These are phyloP conservation scores for Chiridota heheva DNA, from an alignment of 35 echinoderm and acorn worm genomes.

Conservation along the genomic window DNA sequence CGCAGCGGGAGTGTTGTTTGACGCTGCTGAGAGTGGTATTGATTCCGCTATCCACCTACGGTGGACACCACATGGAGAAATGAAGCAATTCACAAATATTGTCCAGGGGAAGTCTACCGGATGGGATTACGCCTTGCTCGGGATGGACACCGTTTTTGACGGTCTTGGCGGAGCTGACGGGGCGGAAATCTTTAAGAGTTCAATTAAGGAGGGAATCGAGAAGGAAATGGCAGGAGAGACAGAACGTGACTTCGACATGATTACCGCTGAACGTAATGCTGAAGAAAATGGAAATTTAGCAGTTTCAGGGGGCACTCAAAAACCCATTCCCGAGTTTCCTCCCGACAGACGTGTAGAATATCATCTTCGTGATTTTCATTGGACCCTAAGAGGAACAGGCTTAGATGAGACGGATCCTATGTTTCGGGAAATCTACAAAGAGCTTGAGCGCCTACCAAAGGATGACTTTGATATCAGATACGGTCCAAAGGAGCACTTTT, in stretches of 20 bases:
- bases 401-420: not conserved
- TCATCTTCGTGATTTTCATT: not conserved
- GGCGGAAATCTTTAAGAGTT: constrained; percentile 1
- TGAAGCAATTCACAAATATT: constrained; percentile 32
- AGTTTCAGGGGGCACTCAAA: not conserved
- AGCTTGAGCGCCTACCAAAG: constrained; percentile 14
- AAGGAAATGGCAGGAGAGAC: constrained; percentile 10
- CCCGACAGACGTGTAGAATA: not conserved
- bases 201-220: not conserved
- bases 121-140: constrained; percentile 13
- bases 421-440: constrained; percentile 11
- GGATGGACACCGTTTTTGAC: constrained; percentile 15
- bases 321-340: constrained; percentile 5
- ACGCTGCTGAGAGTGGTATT: constrained; percentile 13
- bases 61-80: constrained; percentile 13
- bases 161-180: constrained; percentile 23
- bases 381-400: constrained; percentile 3
- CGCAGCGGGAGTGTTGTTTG: constrained; percentile 11
- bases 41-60: constrained; percentile 19
- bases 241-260: not conserved
- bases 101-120: constrained; percentile 6
- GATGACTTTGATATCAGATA: constrained; percentile 12
- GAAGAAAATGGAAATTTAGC: not conserved
- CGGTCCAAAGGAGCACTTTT: not conserved
- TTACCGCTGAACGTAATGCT: not conserved